Base-by-base conservation (phyloP, 2,113 vertebrate species). In the Tragelaphus buxtoni region DNA sequence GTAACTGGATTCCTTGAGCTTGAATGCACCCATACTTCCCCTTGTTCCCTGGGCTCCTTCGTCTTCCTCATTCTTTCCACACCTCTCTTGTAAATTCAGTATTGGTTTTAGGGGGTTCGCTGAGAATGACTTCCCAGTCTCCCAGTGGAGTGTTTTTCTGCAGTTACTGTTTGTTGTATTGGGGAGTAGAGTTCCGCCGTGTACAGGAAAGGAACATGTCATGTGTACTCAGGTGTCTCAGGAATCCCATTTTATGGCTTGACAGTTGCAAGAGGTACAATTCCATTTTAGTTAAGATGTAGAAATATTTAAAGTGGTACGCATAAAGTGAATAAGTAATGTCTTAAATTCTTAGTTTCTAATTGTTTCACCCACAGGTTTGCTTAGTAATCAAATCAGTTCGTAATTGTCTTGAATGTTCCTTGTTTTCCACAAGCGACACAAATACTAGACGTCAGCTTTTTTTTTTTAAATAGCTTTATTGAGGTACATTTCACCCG, bases 61-160 rank as follows among this genome's bases (percentile, higher is more conserved):
- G 77, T 89, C 45, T 97, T 96, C 95, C 97, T 97, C 88, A 20
- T 96, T 96, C 88, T 92, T 82, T 60, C 85, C 63, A 42, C 90
- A 80, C 63, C 79, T 55, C 45, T 51, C 7, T 35, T 51, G 63
- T 30, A 42, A 82, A 30, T n/a, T 49, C 80, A 1, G 42, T 42
- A 1, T 88, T 63, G 5, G 49, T 35, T 0, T 69, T 76, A 47
- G 58, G 22, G 65, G 82, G 32, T 92, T 79, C 4, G 60, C 35
- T 17, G 81, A 76, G 30, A 82, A 45, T 45, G 90, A 65, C 35
- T 88, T 76, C 80, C 58, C 35, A 3, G 16, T 28, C 83, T 90
- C 53, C 88, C 47, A 3, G 74, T n/a, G 85, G 56, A 42, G 30
- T 56, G 63, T 77, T 92, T 80, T 79, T 60, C 49, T 49, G 95